A percentile compares a stretch with the other conserved stretches of the same genome.
Conservation (phyloP, 2,113 vertebrate genomes). For the Plectropomus leopardus region DNA sequence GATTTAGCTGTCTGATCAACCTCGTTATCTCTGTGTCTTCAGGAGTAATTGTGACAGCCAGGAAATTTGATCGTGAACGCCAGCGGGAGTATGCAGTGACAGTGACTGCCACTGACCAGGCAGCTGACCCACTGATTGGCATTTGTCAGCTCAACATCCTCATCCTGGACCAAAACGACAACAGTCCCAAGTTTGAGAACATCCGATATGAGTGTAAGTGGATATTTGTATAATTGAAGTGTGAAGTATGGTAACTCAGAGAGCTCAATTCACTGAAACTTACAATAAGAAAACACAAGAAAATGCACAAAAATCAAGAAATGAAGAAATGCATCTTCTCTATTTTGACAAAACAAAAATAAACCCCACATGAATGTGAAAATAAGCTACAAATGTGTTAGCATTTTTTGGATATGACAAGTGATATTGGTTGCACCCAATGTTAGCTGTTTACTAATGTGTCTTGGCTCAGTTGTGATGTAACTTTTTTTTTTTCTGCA, state of each 20-base stretch:
- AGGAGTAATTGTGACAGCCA: conserved; percentile 89
- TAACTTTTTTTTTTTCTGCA: neutral
- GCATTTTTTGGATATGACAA: neutral
- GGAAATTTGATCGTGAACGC: conserved; percentile 91
- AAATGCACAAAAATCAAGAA: neutral
- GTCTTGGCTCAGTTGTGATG: neutral
- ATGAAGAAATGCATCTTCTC: neutral
- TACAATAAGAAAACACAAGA: neutral
- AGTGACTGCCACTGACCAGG: conserved; percentile 92
- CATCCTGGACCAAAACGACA: conserved; percentile 93
- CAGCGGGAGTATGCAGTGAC: conserved; percentile 91
- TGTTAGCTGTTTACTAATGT: neutral
- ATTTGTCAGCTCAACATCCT: conserved; percentile 92
- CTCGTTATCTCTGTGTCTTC: conserved; percentile 35
- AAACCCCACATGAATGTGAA: neutral
- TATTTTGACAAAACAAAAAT: neutral
- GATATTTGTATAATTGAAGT: too few species aligned
- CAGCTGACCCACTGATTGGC: conserved; percentile 89
- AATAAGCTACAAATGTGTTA: neutral
- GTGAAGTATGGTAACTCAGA: neutral
- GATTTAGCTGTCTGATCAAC: conserved; percentile 25
- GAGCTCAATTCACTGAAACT: neutral
- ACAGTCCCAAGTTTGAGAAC: conserved; percentile 93
- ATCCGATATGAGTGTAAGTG: conserved; percentile 92
- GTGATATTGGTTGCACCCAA: neutral